Conservation (phyloP, 2,113 vertebrate genomes). For the Oceanites oceanicus region DNA sequence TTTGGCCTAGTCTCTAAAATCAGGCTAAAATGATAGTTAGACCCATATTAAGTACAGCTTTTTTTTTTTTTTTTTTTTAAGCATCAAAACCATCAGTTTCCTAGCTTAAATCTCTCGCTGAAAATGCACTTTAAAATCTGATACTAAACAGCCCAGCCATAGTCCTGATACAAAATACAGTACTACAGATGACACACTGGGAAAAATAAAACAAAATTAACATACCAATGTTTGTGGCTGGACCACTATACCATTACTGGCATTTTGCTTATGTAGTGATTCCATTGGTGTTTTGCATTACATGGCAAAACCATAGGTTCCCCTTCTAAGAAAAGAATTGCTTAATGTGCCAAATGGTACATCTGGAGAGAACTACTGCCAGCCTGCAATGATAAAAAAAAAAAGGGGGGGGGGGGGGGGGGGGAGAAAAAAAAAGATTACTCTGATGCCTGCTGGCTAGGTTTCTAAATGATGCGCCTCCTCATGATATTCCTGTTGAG, state of each 20-base stretch:
- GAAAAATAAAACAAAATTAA: constrained; percentile 86
- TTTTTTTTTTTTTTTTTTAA: not conserved
- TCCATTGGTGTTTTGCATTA: constrained; percentile 83
- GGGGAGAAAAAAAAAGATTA: not conserved
- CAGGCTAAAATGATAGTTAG: constrained; percentile 4
- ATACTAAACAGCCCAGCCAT: constrained; percentile 39
- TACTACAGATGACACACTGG: constrained; percentile 66
- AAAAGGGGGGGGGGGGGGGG: no score
- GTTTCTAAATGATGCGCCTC: constrained; percentile 73
- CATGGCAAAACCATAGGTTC: constrained; percentile 68
- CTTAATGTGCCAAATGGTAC: constrained; percentile 79
- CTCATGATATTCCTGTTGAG: constrained; percentile 61
- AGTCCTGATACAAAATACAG: constrained; percentile 54
- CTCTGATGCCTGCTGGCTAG: constrained; percentile 17
- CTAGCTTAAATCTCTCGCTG: not conserved
- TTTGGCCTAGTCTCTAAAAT: constrained; percentile 6
- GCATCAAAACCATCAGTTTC: not conserved
- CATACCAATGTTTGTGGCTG: constrained; percentile 84
- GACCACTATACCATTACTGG: constrained; percentile 84
- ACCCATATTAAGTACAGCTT: not conserved
- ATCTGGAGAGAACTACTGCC: constrained; percentile 78
- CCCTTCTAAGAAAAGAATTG: constrained; percentile 73
- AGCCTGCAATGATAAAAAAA: constrained; percentile 67
- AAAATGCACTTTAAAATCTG: constrained; percentile 48
- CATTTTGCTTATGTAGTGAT: constrained; percentile 91